A percentile compares a stretch with the other conserved stretches of the same genome.
These are phyloP conservation scores for Temnothorax rugatulus DNA, from an alignment of 2,888 invertebrate species.

Conservation along the genomic window DNA sequence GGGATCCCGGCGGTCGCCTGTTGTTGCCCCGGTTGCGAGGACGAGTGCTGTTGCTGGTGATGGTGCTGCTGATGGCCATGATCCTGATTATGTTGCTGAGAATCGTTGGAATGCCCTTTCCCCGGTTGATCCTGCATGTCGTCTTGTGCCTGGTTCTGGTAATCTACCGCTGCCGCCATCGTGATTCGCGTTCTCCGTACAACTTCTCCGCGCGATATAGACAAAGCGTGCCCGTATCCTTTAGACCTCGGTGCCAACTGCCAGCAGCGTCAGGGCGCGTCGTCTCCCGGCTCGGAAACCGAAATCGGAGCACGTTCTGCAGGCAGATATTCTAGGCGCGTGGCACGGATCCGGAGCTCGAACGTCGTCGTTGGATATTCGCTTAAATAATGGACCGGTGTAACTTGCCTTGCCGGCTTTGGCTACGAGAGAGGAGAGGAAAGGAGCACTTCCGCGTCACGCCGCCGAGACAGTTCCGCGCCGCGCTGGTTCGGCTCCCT, in stretches of 20 bases:
- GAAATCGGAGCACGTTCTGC: conserved; percentile 10
- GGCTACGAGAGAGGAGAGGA: background rate
- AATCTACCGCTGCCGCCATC: conserved; percentile 85
- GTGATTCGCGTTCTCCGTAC: conserved; percentile 55
- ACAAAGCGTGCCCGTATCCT: background rate
- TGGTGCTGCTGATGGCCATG: conserved; percentile 64
- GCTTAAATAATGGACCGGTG: conserved; percentile 21
- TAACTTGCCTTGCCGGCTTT: conserved; percentile 10
- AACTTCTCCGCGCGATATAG: background rate
- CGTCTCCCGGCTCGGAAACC: background rate
- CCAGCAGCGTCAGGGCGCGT: background rate
- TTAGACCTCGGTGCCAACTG: background rate
- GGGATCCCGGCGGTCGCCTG: conserved; percentile 85
- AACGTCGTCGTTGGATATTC: background rate
- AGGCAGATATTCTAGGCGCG: conserved; percentile 14
- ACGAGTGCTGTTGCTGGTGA: conserved; percentile 67
- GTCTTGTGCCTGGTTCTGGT: conserved; percentile 80
- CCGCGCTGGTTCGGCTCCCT: background rate
- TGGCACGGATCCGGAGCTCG: background rate
- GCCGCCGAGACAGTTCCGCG: background rate
- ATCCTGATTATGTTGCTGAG: conserved; percentile 58
- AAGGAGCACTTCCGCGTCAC: background rate
- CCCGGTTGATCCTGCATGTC: conserved; percentile 70
- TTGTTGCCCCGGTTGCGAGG: conserved; percentile 62
- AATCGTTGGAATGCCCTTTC: conserved; percentile 64